Base-by-base conservation (phyloP, 1,140 invertebrate species). In the Protaetia brevitarsis region DNA sequence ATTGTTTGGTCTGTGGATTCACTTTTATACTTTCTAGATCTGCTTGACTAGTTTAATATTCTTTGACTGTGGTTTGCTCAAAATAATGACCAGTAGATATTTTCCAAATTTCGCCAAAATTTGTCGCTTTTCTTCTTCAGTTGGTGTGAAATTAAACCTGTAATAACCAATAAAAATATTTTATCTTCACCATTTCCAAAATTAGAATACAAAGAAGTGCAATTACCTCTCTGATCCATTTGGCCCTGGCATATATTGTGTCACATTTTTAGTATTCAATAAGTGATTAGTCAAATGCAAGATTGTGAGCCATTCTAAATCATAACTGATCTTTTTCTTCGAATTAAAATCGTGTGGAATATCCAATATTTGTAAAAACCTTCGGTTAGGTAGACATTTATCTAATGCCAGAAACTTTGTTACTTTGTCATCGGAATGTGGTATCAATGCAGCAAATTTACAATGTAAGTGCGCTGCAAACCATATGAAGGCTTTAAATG, bases 401-500 rank as follows among this genome's bases (percentile, higher is more conserved):
- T 99, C 96, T 6, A 99, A 79, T 0, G 96, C 95, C 65, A 99
- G 79, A 81, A 99, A 99, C 79, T 92, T 94, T 0, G 96, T 98
- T 28, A 82, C 71, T 6, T 74, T 64, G 6, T 71, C 77, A 65
- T 80, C 71, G 23, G 83, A 74, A 79, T 96, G 93, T 26, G 85
- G 82, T 7, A 98, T 86, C 3, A 94, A 60, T 4, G 97, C 97
- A 34, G 91, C 86, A 84, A 97, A 99, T 82, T 97, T 95, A 69
- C 93, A 94, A 81, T 99, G 97, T 45, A 99, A 83, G 85, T 99
- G 97, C 41, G 95, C 97, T 56, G 97, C 82, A 82, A 99, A 99
- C 96, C 96, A 99, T 94, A 96, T 0, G 82, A 80, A 13, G 97
- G 97, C 77, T 93, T 86, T 37, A 99, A 75, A 31, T 83, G 74